These are phyloP conservation scores for Pangasius djambal DNA, from an alignment of 2,797 vertebrate species.

Conservation along the genomic window DNA sequence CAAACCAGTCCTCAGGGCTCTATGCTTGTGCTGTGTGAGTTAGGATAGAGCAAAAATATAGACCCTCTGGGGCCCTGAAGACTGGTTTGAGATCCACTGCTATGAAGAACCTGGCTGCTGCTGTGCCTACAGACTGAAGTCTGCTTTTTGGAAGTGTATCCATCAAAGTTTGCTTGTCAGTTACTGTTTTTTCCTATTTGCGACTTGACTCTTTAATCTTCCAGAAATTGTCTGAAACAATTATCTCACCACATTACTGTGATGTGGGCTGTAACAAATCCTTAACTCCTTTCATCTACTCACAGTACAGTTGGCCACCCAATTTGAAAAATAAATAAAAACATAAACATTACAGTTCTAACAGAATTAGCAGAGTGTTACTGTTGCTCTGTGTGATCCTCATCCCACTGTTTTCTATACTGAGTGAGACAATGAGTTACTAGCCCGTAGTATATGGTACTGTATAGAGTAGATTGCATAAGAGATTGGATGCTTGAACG, in stretches of 20 bases:
- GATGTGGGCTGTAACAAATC: neutral
- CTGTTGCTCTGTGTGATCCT: neutral
- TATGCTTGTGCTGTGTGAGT: neutral
- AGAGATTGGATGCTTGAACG: neutral
- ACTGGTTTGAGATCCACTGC: neutral
- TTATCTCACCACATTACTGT: neutral
- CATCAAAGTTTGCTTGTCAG: neutral
- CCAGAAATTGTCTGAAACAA: neutral
- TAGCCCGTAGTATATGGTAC: neutral
- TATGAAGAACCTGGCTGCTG: neutral
- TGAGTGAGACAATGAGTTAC: neutral
- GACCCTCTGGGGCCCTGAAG: neutral
- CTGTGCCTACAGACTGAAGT: neutral
- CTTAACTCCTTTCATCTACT: too few species aligned
- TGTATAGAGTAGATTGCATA: neutral
- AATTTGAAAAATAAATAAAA: neutral
- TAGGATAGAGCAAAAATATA: neutral
- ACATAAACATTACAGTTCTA: neutral
- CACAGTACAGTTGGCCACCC: neutral
- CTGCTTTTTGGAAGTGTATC: neutral
- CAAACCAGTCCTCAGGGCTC: neutral
- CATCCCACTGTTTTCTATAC: neutral
- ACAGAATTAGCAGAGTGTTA: neutral
- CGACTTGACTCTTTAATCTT: neutral
- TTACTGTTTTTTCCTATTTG: neutral